A percentile compares a stretch with the other conserved stretches of the same genome.
Conservation (phyloP, 2,797 vertebrate species). For the Syngnathus rostellatus region DNA sequence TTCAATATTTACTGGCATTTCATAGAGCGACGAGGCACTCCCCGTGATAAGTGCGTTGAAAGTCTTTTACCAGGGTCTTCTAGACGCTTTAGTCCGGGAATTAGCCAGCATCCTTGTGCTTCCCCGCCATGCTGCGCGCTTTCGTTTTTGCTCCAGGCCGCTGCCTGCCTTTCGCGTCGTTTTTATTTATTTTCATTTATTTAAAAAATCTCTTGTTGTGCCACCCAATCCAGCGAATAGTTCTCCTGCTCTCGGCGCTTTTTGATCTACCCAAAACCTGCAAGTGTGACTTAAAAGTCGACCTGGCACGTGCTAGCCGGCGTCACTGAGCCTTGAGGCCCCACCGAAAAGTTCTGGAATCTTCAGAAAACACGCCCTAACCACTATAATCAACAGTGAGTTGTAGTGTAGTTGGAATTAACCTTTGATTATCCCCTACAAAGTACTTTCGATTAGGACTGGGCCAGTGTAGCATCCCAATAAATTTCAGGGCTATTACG, state of each 20-base stretch:
- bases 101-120: slow-evolving; percentile 24
- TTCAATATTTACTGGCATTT: neutral
- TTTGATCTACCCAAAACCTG: neutral
- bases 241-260: neutral
- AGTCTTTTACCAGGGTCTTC: neutral
- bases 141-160: neutral
- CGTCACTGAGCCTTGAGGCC: neutral
- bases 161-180: neutral
- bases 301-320: slow-evolving; percentile 1
- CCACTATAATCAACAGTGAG: neutral
- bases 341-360: neutral
- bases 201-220: too few relatives aligned
- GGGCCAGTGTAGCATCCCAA: too few relatives aligned
- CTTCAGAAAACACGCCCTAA: neutral
- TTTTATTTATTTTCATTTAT: neutral
- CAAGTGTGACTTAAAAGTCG: neutral
- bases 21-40: neutral
- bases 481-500: too few relatives aligned
- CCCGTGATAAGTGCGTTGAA: too few relatives aligned
- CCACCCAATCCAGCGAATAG: too few relatives aligned
- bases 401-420: too few relatives aligned
- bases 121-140: slow-evolving; percentile 1
- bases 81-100: neutral
- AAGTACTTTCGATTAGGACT: neutral
- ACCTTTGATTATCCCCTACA: neutral